Percentiles rank a stretch among this genome's conserved stretches.
Evolutionary conservation across 1,140 invertebrate genomes (phyloP).

Genomic region (Reticulitermes speratus): DNA sequence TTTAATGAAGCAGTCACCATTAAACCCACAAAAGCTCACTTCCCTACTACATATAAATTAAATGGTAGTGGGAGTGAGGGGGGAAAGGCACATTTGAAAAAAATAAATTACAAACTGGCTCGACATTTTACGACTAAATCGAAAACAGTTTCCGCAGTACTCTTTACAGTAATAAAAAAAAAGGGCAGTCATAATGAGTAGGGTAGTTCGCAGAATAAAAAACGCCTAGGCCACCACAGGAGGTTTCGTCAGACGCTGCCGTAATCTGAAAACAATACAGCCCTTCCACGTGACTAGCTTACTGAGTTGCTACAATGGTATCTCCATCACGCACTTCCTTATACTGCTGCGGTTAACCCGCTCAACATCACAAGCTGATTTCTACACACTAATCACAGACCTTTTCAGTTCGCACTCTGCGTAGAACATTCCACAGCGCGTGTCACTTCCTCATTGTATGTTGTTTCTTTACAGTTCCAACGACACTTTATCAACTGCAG

Average conservation of each 20-base stretch:
- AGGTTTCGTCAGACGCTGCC: neutral
- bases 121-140: slow-evolving; percentile 16
- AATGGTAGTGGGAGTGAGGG: neutral
- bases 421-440: too few species aligned
- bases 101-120: slow-evolving; percentile 14
- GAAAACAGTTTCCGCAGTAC: neutral
- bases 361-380: too few species aligned
- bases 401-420: too few species aligned
- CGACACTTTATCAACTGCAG: too few species aligned
- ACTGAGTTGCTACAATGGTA: neutral
- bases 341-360: neutral
- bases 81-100: neutral
- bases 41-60: neutral
- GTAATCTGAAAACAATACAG: neutral
- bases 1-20: neutral
- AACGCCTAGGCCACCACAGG: neutral
- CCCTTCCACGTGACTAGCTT: neutral
- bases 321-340: neutral
- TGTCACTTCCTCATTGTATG: too few species aligned
- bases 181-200: neutral
- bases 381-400: too few species aligned
- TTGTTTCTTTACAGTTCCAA: too few species aligned
- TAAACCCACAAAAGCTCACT: neutral
- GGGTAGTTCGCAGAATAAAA: neutral
- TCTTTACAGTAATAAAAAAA: neutral